These are phyloP conservation scores for Solea senegalensis DNA, from an alignment of 2,113 vertebrate species.

Conservation along the genomic window DNA sequence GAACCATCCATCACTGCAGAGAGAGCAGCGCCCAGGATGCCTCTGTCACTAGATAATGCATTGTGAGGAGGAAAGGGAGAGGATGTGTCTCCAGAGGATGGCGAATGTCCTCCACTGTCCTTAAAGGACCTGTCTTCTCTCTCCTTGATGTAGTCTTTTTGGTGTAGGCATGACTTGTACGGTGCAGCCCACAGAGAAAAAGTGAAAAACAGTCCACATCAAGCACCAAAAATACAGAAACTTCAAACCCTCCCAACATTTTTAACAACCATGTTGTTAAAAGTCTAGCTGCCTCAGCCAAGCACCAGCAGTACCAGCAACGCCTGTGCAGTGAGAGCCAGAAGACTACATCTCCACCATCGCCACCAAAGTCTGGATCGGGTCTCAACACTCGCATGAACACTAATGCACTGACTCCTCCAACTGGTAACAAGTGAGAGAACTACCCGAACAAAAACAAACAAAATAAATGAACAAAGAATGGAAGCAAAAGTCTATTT, in stretches of 20 bases:
- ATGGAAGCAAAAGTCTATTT: constrained; percentile 22
- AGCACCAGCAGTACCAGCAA: constrained; percentile 25
- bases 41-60: constrained; percentile 65
- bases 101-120: constrained; percentile 52
- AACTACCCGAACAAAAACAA: constrained; percentile 14
- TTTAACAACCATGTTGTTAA: constrained; percentile 26
- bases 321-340: constrained; percentile 16
- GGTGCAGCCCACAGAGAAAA: constrained; percentile 21
- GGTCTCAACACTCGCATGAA: constrained; percentile 36
- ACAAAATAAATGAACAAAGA: constrained; percentile 31
- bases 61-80: constrained; percentile 49
- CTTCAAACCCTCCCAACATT: constrained; percentile 38
- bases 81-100: constrained; percentile 38
- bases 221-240: constrained; percentile 23
- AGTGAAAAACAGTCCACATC: constrained; percentile 5
- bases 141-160: constrained; percentile 29
- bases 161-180: constrained; percentile 24
- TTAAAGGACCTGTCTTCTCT: constrained; percentile 43
- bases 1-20: constrained; percentile 64
- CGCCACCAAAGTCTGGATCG: constrained; percentile 34
- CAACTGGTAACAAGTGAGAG: constrained; percentile 36
- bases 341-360: constrained; percentile 37
- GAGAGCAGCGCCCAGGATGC: constrained; percentile 42
- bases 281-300: neutral
- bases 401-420: constrained; percentile 38